A percentile compares a stretch with the other conserved stretches of the same genome.
These are phyloP conservation scores for Napeogenes inachia DNA, from an alignment of 2,888 invertebrate genomes.

Conservation along the genomic window DNA sequence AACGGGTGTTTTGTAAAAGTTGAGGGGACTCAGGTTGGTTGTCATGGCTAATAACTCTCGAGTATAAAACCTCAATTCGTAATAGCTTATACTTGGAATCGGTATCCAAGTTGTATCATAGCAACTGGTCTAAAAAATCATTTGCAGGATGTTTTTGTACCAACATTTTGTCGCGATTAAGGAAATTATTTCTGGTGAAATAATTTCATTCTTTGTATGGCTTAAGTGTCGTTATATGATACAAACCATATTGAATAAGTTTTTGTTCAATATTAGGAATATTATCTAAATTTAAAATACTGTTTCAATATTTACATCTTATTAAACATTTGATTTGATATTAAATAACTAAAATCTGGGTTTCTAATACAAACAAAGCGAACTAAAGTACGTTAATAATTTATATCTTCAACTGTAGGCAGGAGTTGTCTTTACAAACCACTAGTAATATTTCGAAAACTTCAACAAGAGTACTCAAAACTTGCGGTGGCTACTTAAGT, in stretches of 20 bases:
- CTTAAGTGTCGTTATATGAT: slow-evolving; percentile 23
- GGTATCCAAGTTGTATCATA: slow-evolving; percentile 44
- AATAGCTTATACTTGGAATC: slow-evolving; percentile 38
- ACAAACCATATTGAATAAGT: too few species aligned
- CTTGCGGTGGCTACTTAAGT: slow-evolving; percentile 27
- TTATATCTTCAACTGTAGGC: slow-evolving; percentile 22
- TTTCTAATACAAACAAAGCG: slow-evolving; percentile 13
- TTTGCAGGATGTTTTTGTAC: too few species aligned
- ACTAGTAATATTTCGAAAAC: slow-evolving; percentile 31
- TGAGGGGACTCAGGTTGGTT: slow-evolving; percentile 57
- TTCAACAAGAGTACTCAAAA: slow-evolving; percentile 30
- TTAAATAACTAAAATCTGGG: slow-evolving; percentile 10
- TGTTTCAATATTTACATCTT: too few species aligned
- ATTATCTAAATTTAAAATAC: too few species aligned
- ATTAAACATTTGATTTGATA: too few species aligned
- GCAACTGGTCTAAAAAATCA: slow-evolving; percentile 54
- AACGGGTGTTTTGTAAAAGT: slow-evolving; percentile 67
- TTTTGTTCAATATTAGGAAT: too few species aligned
- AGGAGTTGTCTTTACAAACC: slow-evolving; percentile 29
- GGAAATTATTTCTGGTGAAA: too few species aligned
- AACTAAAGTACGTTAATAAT: slow-evolving; percentile 21
- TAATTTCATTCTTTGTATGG: too few species aligned
- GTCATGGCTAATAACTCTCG: slow-evolving; percentile 72
- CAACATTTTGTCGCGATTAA: slow-evolving; percentile 13
- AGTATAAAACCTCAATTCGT: slow-evolving; percentile 39